phyloP scores from a whole-genome alignment of 2,888 invertebrate species.

The Poecilus cupreus region DNA sequence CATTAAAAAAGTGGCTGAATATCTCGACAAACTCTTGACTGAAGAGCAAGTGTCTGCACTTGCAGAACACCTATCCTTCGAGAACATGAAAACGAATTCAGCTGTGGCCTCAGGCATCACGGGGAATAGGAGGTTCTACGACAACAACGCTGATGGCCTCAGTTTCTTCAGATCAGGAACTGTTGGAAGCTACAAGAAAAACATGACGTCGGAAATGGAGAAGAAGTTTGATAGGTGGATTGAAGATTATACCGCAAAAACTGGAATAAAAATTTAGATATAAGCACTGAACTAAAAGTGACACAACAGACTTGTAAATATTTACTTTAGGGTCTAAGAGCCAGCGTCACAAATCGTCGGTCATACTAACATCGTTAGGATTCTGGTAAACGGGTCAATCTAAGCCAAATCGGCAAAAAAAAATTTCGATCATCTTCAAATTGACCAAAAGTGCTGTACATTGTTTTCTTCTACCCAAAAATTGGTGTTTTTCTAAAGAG shows the following conservation, averaged over 20 bases:
- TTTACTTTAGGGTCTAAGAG: too few relatives aligned
- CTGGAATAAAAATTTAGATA: slow-evolving; percentile 68
- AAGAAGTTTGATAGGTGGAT: slow-evolving; percentile 84
- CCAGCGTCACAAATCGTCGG: too few relatives aligned
- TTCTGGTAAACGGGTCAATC: too few relatives aligned
- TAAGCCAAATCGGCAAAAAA: too few relatives aligned
- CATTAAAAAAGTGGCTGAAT: slow-evolving; percentile 71
- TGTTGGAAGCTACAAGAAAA: slow-evolving; percentile 69
- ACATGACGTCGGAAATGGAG: slow-evolving; percentile 84
- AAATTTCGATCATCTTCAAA: too few relatives aligned
- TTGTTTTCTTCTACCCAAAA: too few relatives aligned
- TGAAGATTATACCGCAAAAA: slow-evolving; percentile 76
- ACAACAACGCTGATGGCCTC: slow-evolving; percentile 30
- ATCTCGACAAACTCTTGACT: slow-evolving; percentile 69
- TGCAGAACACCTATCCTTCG: slow-evolving; percentile 73
- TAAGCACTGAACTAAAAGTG: too few relatives aligned
- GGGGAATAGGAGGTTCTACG: not conserved
- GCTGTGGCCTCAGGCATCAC: slow-evolving; percentile 71
- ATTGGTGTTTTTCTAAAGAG: too few relatives aligned
- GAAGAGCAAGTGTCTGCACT: slow-evolving; percentile 70
- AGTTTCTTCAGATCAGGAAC: slow-evolving; percentile 73
- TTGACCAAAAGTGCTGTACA: too few relatives aligned
- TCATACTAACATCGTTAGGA: too few relatives aligned
- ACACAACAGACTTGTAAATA: too few relatives aligned
- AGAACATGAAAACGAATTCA: slow-evolving; percentile 74